Evolutionary conservation across 1,140 invertebrate genomes (phyloP), one percentile per base, ranked within the genome.

Genomic region (Orius insidiosus): DNA sequence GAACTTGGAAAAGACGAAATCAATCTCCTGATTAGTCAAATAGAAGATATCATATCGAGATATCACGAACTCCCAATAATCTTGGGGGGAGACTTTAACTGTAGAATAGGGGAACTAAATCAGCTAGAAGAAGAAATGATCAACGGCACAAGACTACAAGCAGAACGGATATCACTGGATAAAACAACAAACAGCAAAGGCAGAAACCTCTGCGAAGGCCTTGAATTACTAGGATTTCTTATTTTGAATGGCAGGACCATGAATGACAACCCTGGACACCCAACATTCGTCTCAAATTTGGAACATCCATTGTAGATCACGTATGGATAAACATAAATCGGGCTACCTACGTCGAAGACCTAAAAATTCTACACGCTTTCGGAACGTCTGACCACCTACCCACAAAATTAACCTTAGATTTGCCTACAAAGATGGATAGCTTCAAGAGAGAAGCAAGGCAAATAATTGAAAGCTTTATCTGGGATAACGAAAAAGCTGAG

Each of bases 31-130:
- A 24, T 7, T 7, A 3, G 7, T 7, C 24, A 24, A 24, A 4
- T 24, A 24, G 24, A 24, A 24, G 24, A 24, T 4, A 24, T 24
- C 7, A 4, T 24, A 24, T 24, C 7, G 7, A 24, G 7, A 24
- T 24, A 40, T 4, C 38, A 14, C 9, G 38, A 40, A 5, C 14
- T 13, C 2, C 9, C 18, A 15, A 16, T 40, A 40, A 3, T 40
- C 4, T 3, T 35, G 9, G 36, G 31, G 14, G 46, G 46, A 6
- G 32, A 47, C 35, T 47, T 40, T 37, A 47, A 47, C 46, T 47
- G 34, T 14, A 34, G 36, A 18, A 35, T 47, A 7, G 32, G 34
- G 10, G n/a, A 13, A 13, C 10, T 35, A 47, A 47, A 47, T 24
- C 37, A 38, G 10, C 13, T 47, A 5, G 46, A 47, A 16, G 46